Conservation (phyloP, 92 coral and sea anemone species). For the Heliopora coerulea region DNA sequence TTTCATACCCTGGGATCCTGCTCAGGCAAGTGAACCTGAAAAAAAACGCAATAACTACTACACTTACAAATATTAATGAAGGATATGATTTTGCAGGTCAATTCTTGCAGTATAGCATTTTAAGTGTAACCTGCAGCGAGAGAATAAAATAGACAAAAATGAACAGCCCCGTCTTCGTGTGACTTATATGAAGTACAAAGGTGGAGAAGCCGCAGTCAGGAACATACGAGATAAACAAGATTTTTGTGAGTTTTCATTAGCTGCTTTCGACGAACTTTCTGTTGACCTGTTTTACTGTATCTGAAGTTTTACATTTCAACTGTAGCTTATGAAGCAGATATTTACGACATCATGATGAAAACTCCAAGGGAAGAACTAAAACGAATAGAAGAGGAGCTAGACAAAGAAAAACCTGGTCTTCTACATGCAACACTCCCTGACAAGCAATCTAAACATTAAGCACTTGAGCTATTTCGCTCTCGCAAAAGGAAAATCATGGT, state of each 20-base stretch:
- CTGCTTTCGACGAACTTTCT: neutral
- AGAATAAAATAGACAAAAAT: neutral
- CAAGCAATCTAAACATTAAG: conserved; percentile 48
- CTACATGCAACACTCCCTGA: conserved; percentile 47
- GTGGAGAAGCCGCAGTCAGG: conserved; percentile 8
- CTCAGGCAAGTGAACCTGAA: neutral
- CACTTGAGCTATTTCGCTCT: conserved; percentile 17
- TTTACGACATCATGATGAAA: conserved; percentile 40
- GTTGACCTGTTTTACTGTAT: neutral
- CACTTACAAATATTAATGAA: neutral
- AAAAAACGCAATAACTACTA: neutral
- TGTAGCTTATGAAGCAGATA: conserved; percentile 56
- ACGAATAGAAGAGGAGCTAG: conserved; percentile 40
- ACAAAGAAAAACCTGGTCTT: conserved; percentile 9
- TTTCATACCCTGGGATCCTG: conserved; percentile 14
- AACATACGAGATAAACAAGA: conserved; percentile 4
- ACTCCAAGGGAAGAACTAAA: conserved; percentile 54
- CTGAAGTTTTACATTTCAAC: no score
- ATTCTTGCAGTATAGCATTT: conserved; percentile 12
- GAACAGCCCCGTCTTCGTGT: neutral
- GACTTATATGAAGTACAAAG: neutral
- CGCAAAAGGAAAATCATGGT: conserved; percentile 43
- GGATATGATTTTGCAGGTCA: neutral
- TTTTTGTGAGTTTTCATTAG: conserved; percentile 23
- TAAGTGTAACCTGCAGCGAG: neutral